phyloP scores from a whole-genome alignment of 2,888 invertebrate species.

The Pogonocherus hispidulus region DNA sequence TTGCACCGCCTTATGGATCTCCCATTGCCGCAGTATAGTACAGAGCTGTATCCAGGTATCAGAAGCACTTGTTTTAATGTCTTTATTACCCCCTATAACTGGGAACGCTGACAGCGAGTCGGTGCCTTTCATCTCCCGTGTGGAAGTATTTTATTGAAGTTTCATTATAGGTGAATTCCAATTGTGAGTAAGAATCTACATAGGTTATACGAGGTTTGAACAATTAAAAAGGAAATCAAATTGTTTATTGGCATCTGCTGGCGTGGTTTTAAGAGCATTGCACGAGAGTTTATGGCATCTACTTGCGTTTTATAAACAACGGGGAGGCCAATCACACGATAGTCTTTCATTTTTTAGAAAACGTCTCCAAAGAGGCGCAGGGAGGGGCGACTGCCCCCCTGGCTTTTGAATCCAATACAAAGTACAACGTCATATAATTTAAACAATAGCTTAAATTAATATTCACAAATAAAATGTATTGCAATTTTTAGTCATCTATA shows the following conservation, averaged over 20 bases:
- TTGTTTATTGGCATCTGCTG: conserved; percentile 26
- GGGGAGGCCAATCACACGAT: too few relatives aligned
- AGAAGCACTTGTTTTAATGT: conserved; percentile 67
- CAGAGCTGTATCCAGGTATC: conserved; percentile 55
- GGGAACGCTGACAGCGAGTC: conserved; percentile 39
- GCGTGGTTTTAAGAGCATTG: not conserved
- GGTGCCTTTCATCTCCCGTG: conserved; percentile 46
- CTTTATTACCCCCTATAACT: conserved; percentile 60
- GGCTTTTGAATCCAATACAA: too few relatives aligned
- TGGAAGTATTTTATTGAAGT: conserved; percentile 46
- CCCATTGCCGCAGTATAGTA: conserved; percentile 41
- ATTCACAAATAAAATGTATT: too few relatives aligned
- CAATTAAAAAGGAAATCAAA: conserved; percentile 33
- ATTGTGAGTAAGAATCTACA: conserved; percentile 35
- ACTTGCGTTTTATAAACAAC: not conserved
- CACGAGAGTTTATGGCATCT: not conserved
- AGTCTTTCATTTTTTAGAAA: too few relatives aligned
- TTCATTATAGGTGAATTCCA: conserved; percentile 44
- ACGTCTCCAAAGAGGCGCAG: too few relatives aligned
- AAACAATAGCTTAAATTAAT: too few relatives aligned
- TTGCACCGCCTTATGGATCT: conserved; percentile 38
- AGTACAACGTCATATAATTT: too few relatives aligned
- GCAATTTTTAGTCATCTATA: too few relatives aligned
- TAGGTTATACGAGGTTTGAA: conserved; percentile 33
- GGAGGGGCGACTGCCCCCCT: too few relatives aligned